These are phyloP conservation scores for Parus major DNA, from an alignment of 2,113 vertebrate genomes.

Conservation along the genomic window DNA sequence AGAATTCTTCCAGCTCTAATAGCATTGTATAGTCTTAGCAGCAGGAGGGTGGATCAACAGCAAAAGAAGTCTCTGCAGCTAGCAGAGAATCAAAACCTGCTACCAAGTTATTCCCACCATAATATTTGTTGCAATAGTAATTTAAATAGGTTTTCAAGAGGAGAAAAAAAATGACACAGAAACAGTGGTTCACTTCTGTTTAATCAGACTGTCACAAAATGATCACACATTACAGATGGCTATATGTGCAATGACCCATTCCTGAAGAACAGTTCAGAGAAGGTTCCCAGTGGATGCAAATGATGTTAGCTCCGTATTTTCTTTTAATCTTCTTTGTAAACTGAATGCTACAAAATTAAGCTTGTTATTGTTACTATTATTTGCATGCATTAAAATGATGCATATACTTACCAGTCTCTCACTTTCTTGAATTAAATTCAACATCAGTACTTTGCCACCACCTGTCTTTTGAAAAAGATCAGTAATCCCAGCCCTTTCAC, in stretches of 20 bases:
- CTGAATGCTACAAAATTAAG: conserved; percentile 41
- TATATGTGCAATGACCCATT: neutral
- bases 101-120: neutral
- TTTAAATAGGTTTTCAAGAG: neutral
- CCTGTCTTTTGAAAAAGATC: conserved; percentile 28
- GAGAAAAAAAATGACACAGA: neutral
- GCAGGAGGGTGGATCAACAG: neutral
- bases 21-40: neutral
- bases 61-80: neutral
- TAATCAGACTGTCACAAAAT: conserved; percentile 48
- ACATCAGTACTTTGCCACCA: conserved; percentile 24
- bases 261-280: neutral
- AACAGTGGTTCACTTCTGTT: conserved; percentile 17
- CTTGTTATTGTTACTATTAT: conserved; percentile 11
- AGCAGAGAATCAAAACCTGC: neutral
- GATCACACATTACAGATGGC: neutral
- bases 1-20: neutral
- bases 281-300: neutral
- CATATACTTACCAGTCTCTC: conserved; percentile 56
- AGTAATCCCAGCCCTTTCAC: neutral
- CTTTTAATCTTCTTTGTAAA: conserved; percentile 38
- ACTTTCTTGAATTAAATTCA: conserved; percentile 8
- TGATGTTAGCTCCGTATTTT: neutral
- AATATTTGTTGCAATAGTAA: neutral
- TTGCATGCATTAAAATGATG: conserved; percentile 55